Base-by-base conservation (phyloP, 2,113 vertebrate species). In the Silurus meridionalis region DNA sequence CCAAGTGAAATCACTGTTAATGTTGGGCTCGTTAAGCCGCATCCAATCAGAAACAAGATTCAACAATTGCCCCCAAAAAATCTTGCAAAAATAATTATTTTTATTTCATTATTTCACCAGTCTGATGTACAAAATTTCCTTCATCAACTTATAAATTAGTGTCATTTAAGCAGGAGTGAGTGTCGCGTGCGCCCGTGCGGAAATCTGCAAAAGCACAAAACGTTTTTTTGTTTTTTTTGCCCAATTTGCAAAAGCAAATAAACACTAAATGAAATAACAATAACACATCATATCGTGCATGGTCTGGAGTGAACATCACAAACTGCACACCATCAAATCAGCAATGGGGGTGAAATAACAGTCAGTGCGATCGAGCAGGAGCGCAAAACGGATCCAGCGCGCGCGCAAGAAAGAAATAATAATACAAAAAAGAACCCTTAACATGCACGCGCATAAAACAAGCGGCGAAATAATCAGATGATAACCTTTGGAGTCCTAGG, bases 401-500 rank as follows among this genome's bases (percentile, higher is more conserved):
- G 77, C 77, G 55, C 55, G 37, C 4, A 8, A 80, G 15, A 37
- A 10, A 5, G 23, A 4, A 37, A 37, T 2, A 37, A 37, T 37
- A 37, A 37, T 37, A 37, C 37, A 37, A 37, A 37, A 37, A 37
- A 37, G 37, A 37, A 37, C 37, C 37, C 37, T 37, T 37, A 37
- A 17, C 78, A 7, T 3, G 28, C 28, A 61, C 78, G 28, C 78
- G 28, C 57, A 48, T 3, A 46, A 23, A 48, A 14, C 78, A 25
- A 37, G 0, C 15, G 60, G 15, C 25, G 13, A 25, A 21, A 17
- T 17, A 25, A 57, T 28, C 28, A 61, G 4, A 21, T 23, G 2
- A 79, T 19, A 80, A 80, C 78, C 78, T 61, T 61, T 61, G 57
- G 58, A 80, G 57, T 61, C 57, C 28, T 61, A 46, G 17, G 57